A percentile compares a stretch with the other conserved stretches of the same genome.
Conservation (phyloP, 2,797 vertebrate species). For the Scyliorhinus canicula region DNA sequence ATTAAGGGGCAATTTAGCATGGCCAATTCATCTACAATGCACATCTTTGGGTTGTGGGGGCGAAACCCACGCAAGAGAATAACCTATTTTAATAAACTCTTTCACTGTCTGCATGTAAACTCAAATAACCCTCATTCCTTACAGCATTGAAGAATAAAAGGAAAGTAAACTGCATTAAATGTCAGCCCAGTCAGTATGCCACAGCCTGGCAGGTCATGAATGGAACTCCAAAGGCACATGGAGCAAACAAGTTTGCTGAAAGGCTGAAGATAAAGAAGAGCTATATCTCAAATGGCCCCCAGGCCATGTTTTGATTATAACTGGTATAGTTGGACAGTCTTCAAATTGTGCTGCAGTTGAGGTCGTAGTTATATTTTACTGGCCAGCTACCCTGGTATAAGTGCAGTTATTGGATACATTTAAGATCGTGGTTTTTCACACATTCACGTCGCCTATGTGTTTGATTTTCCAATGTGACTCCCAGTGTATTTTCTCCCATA, state of each 20-base stretch:
- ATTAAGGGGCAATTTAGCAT: too few species aligned
- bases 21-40: too few species aligned
- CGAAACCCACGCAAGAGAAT: too few species aligned
- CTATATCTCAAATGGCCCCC: neutral
- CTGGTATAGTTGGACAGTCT: neutral
- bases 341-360: neutral
- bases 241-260: neutral
- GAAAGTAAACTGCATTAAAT: neutral
- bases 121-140: neutral
- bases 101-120: neutral
- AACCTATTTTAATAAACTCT: neutral
- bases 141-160: neutral
- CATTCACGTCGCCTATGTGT: neutral
- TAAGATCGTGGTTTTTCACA: neutral
- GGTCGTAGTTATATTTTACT: neutral
- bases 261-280: neutral
- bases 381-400: neutral
- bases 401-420: neutral
- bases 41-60: too few species aligned
- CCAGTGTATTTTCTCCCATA: neutral
- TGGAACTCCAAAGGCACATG: neutral
- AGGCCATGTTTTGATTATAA: neutral
- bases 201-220: neutral
- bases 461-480: neutral
- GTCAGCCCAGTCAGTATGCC: neutral